Conservation (phyloP, 2,113 vertebrate species). For the Nestor notabilis region DNA sequence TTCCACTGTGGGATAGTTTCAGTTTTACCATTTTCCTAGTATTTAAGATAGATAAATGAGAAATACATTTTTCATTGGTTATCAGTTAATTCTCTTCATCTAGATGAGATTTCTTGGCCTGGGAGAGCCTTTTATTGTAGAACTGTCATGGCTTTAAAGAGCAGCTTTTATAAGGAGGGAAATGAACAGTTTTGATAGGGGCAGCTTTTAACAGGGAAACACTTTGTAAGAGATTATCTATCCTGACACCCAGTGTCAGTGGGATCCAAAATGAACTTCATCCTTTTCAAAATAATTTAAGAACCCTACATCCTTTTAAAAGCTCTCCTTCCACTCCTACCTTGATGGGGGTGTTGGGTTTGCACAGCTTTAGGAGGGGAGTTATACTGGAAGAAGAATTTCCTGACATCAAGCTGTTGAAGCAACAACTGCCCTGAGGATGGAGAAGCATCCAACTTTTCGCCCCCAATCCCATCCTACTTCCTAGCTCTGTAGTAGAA, state of each 20-base stretch:
- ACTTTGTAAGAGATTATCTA: background rate
- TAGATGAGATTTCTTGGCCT: background rate
- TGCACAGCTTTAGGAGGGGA: background rate
- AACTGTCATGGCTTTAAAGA: background rate
- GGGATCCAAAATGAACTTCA: background rate
- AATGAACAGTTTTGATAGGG: background rate
- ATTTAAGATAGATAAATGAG: background rate
- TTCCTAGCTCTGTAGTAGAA: background rate
- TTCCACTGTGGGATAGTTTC: no score
- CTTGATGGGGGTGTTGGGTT: no score
- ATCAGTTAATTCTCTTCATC: background rate
- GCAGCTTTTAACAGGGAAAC: background rate
- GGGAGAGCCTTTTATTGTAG: background rate
- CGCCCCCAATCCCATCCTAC: background rate
- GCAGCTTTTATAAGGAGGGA: background rate
- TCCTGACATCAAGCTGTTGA: background rate
- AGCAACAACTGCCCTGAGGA: background rate
- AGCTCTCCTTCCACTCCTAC: background rate
- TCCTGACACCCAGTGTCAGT: background rate
- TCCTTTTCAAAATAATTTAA: background rate
- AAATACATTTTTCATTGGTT: background rate
- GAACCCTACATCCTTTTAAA: background rate
- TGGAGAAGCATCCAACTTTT: fast-evolving
- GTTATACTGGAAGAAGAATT: background rate
- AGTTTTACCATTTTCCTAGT: background rate